These are phyloP conservation scores for Drosophila hamatofila DNA, from an alignment of 2,888 invertebrate genomes.

Conservation along the genomic window DNA sequence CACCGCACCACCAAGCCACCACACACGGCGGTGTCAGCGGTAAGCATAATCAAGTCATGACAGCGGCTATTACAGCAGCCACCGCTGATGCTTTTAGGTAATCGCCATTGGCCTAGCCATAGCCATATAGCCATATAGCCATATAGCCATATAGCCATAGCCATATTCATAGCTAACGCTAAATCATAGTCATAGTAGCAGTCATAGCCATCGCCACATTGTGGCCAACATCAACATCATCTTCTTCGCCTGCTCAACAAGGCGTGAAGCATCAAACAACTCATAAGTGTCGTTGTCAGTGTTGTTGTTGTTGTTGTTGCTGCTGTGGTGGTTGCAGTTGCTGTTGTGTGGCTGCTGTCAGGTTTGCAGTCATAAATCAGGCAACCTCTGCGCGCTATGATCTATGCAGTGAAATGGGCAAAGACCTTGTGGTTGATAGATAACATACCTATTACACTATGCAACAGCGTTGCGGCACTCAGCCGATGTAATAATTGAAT, in stretches of 20 bases:
- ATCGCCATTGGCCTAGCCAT: slow-evolving; percentile 50
- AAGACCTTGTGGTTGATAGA: slow-evolving; percentile 28
- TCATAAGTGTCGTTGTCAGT: slow-evolving; percentile 46
- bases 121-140: slow-evolving; percentile 19
- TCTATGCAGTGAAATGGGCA: slow-evolving; percentile 31
- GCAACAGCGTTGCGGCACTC: slow-evolving; percentile 1
- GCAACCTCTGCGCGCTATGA: slow-evolving; percentile 27
- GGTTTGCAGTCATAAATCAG: slow-evolving; percentile 39
- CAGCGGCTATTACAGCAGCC: slow-evolving; percentile 67
- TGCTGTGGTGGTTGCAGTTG: slow-evolving; percentile 26
- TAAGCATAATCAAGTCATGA: slow-evolving; percentile 54
- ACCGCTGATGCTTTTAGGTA: slow-evolving; percentile 53
- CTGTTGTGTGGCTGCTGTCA: slow-evolving; percentile 32
- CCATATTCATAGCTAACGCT: slow-evolving; percentile 16
- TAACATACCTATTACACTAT: slow-evolving; percentile 18
- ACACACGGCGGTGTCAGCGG: slow-evolving; percentile 44
- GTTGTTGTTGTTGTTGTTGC: slow-evolving; percentile 26
- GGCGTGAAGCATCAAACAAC: slow-evolving; percentile 74
- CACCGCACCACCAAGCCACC: slow-evolving; percentile 10
- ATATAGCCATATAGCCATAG: slow-evolving; percentile 21
- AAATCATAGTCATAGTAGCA: slow-evolving; percentile 5
- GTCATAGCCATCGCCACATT: slow-evolving; percentile 31
- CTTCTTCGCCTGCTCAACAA: slow-evolving; percentile 70
- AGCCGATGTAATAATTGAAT: neutral
- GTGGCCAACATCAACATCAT: slow-evolving; percentile 50